Percentiles rank a stretch among this genome's conserved stretches.
These are phyloP conservation scores for Corythoichthys intestinalis DNA, from an alignment of 2,113 vertebrate species.

Conservation along the genomic window DNA sequence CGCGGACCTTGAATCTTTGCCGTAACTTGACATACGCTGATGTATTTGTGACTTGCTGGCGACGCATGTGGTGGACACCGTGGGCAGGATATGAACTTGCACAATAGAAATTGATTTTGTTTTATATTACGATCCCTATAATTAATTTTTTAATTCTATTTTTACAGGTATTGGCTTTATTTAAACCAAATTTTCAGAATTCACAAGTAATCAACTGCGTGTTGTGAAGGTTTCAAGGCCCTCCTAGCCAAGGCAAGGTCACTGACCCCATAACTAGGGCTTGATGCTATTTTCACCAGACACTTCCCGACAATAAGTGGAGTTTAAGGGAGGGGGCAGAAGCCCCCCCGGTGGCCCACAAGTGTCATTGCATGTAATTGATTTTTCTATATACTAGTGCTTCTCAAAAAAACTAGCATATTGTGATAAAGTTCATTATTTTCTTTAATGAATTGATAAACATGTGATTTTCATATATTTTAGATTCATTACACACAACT, in stretches of 20 bases:
- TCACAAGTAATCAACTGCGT: neutral
- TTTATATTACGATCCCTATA: neutral
- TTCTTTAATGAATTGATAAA: no score
- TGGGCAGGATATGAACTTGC: neutral
- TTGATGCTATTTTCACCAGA: neutral
- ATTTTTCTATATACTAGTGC: no score
- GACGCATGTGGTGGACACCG: neutral
- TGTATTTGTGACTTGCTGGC: neutral
- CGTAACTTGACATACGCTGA: constrained; percentile 40
- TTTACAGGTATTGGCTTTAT: neutral
- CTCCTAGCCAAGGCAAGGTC: neutral
- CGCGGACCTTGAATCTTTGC: constrained; percentile 59
- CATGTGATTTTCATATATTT: no score
- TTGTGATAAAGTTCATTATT: no score
- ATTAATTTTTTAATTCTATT: neutral
- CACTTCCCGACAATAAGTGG: neutral
- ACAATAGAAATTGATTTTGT: neutral
- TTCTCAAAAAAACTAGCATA: no score
- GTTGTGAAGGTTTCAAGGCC: neutral
- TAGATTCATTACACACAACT: no score
- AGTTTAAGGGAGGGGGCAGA: no score
- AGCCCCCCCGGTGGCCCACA: no score
- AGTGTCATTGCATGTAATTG: no score
- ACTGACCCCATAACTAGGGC: neutral
- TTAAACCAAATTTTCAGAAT: neutral